These are phyloP conservation scores for Drosophila multiciliata DNA, from an alignment of 2,888 invertebrate genomes.

Conservation along the genomic window DNA sequence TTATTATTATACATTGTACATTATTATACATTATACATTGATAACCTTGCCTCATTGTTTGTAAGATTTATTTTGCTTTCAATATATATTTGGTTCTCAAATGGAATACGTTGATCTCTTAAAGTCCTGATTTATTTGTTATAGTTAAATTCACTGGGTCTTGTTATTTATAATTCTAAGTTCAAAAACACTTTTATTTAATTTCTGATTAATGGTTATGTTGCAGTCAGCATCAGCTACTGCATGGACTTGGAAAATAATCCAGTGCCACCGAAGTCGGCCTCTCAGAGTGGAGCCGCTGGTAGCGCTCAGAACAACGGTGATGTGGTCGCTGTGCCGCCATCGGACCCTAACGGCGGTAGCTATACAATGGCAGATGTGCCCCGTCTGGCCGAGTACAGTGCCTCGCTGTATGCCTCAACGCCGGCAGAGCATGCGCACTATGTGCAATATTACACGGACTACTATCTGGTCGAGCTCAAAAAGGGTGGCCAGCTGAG, in stretches of 20 bases:
- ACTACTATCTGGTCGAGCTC: constrained; percentile 88
- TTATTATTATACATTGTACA: not conserved
- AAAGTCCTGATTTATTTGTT: too few relatives aligned
- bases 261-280: constrained; percentile 54
- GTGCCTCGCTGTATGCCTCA: constrained; percentile 90
- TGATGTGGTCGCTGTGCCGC: constrained; percentile 39
- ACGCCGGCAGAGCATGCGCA: constrained; percentile 89
- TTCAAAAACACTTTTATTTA: too few relatives aligned
- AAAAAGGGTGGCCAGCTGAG: constrained; percentile 81
- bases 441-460: constrained; percentile 90
- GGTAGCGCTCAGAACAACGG: constrained; percentile 14
- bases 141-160: too few relatives aligned
- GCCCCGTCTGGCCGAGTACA: constrained; percentile 90
- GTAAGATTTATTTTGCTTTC: not conserved
- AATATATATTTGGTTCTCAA: not conserved
- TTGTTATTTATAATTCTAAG: too few relatives aligned
- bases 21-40: not conserved
- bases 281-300: constrained; percentile 11
- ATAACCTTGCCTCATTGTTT: not conserved
- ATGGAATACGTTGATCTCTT: not conserved
- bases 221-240: constrained; percentile 84
- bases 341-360: constrained; percentile 54
- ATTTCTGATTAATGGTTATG: not conserved
- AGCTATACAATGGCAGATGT: constrained; percentile 88
- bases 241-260: constrained; percentile 84